Evolutionary conservation across 2,888 invertebrate species (phyloP).

Genomic region (Argynnis bischoffii): DNA sequence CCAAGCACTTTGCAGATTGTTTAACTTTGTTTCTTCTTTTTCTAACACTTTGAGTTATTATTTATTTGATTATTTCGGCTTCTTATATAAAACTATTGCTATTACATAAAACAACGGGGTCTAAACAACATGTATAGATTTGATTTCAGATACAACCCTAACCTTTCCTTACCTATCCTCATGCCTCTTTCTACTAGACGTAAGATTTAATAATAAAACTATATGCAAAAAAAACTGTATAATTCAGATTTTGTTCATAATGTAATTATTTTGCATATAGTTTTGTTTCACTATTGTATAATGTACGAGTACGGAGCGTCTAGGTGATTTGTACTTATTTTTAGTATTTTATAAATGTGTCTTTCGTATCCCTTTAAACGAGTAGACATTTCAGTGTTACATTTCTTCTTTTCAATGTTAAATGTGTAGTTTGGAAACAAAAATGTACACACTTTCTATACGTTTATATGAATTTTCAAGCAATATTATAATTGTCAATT

Average conservation of each 20-base stretch:
- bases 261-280: constrained; percentile 24
- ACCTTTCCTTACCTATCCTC: constrained; percentile 5
- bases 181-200: neutral
- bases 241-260: neutral
- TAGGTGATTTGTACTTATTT: constrained; percentile 14
- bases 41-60: too few relatives aligned
- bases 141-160: neutral
- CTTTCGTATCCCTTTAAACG: constrained; percentile 26
- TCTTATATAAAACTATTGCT: too few relatives aligned
- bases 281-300: constrained; percentile 21
- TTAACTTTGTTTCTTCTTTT: too few relatives aligned
- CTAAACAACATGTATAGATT: neutral
- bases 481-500: neutral
- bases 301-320: constrained; percentile 17
- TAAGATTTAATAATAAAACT: neutral
- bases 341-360: constrained; percentile 24
- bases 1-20: too few relatives aligned
- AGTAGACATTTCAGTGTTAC: constrained; percentile 35
- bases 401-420: constrained; percentile 27
- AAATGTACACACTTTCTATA: constrained; percentile 12
- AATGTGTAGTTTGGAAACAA: constrained; percentile 33
- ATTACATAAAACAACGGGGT: too few relatives aligned
- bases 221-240: constrained; percentile 1
- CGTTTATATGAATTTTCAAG: constrained; percentile 6
- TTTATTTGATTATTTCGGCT: too few relatives aligned